Evolutionary conservation across 2,888 invertebrate species (phyloP), one percentile per base, ranked within the genome.

Genomic region (Ormyrus pomaceus): DNA sequence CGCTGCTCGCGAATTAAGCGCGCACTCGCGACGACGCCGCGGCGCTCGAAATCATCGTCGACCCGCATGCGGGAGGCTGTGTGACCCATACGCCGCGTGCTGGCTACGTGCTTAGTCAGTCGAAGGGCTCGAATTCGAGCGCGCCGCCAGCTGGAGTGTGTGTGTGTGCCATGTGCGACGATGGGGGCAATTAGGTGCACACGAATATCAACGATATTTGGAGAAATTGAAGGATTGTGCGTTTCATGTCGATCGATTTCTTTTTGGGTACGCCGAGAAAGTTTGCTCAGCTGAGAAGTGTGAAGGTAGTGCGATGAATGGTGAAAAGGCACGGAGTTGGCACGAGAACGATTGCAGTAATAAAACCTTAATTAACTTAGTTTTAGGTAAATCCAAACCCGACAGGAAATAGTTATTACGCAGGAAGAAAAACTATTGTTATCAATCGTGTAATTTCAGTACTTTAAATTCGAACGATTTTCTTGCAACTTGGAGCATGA

Each of bases 1-100:
- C 58, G 51, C 11, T 8, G 50, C 4, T 55, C 9, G 45, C 9
- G 48, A 51, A 45, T 45, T 45, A 51, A 64, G 51, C 58, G 64
- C 46, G 46, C 11, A 19, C 7, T 55, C n/a, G 11, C 11, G 53
- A 34, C 34, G 34, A 3, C 34, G 34, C 19, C 19, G 34, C 34
- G 13, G n/a, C 50, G 61, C 61, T 61, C 46, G 53, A 61, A 68
- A 59, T 61, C 34, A 34, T 34, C 34, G 34, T 48, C n/a, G 46
- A 13, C 73, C 73, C 74, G 74, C 79, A 69, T 74, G 74, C 79
- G 66, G 72, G 71, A 78, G 73, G 73, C 51, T 66, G 34, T 59
- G 45, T 64, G 34, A 34, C 34, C 34, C 34, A 34, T 34, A 34
- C 34, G 34, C 34, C 34, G 4, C 34, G 34, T 34, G 34, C 34